Evolutionary conservation across 2,797 vertebrate species (phyloP).

Genomic region (Aplochiton taeniatus): DNA sequence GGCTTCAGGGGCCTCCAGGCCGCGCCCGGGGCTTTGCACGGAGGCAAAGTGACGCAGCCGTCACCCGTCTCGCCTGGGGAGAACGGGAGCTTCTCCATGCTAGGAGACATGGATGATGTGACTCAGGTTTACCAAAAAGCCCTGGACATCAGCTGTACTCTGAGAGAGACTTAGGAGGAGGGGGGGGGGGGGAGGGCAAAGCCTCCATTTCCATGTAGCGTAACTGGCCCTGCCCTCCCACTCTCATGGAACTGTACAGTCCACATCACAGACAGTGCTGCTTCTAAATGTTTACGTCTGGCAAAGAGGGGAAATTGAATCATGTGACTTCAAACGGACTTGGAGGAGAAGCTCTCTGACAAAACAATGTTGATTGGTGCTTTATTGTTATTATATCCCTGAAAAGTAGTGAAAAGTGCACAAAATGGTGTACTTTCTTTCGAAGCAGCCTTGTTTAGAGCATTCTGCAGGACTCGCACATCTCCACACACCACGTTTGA

Average conservation of each 20-base stretch:
- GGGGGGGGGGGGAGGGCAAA: background rate
- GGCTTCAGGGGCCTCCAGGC: conserved; percentile 92
- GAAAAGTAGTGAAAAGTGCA: too few species aligned
- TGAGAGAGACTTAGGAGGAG: conserved; percentile 73
- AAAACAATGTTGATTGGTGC: too few species aligned
- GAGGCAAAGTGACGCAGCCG: conserved; percentile 72
- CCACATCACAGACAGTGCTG: background rate
- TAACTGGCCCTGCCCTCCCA: background rate
- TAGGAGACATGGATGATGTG: conserved; percentile 97
- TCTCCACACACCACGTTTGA: too few species aligned
- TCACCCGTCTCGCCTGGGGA: conserved; percentile 86
- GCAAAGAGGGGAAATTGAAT: too few species aligned
- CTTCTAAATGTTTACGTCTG: background rate
- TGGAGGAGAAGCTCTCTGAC: too few species aligned
- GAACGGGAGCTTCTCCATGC: conserved; percentile 97
- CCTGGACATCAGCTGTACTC: conserved; percentile 93
- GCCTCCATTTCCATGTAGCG: background rate
- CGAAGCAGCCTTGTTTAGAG: too few species aligned
- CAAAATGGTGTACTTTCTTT: too few species aligned
- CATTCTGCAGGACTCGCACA: too few species aligned
- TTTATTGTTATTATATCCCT: too few species aligned
- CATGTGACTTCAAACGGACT: too few species aligned
- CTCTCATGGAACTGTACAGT: background rate
- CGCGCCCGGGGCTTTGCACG: conserved; percentile 84
- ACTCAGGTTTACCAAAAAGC: conserved; percentile 99